Percentiles rank a stretch among this genome's conserved stretches.
Evolutionary conservation across 2,113 vertebrate genomes (phyloP).

Genomic region (Onychostruthus taczanowskii): DNA sequence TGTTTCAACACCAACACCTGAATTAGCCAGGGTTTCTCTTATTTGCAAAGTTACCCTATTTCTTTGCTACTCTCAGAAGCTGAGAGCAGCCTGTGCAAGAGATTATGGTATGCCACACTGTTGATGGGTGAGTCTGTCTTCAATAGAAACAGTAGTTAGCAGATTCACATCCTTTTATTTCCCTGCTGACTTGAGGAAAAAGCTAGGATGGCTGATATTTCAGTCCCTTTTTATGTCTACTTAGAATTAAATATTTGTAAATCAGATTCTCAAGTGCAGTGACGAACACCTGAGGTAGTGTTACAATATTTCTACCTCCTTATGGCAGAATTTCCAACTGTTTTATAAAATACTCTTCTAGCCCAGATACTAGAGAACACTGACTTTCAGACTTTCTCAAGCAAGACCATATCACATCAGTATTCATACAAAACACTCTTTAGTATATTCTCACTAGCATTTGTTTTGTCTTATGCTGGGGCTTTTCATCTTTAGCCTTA

Average conservation of each 20-base stretch:
- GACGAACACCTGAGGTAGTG: neutral
- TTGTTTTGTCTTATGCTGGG: neutral
- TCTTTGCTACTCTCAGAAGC: neutral
- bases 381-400: neutral
- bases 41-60: neutral
- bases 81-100: neutral
- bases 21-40: neutral
- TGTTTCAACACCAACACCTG: neutral
- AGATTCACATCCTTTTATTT: neutral
- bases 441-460: slow-evolving; percentile 2
- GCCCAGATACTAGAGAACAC: neutral
- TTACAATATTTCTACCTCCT: neutral
- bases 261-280: neutral
- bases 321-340: neutral
- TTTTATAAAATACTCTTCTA: neutral
- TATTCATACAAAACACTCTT: neutral
- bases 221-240: neutral
- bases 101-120: neutral
- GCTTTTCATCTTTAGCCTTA: slow-evolving; percentile 16
- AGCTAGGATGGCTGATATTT: neutral
- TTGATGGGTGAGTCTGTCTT: neutral
- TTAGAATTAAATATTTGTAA: neutral
- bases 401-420: neutral
- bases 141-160: neutral
- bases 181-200: neutral